These are phyloP conservation scores for Chromoteleia sp. DNA, from an alignment of 2,888 invertebrate genomes.

Conservation along the genomic window DNA sequence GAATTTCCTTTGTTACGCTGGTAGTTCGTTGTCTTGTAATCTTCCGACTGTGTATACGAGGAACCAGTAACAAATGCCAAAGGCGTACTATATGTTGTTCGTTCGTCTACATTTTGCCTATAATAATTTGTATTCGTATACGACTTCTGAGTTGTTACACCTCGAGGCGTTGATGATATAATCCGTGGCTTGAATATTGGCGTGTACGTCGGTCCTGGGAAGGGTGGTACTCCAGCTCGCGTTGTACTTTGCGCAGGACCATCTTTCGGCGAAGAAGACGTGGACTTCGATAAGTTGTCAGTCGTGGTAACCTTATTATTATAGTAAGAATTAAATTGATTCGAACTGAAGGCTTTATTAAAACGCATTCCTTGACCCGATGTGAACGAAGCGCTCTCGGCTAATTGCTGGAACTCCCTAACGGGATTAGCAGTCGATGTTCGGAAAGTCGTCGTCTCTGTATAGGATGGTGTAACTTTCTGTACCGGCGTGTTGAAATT, in stretches of 20 bases:
- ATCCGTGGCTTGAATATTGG: constrained; percentile 79
- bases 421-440: constrained; percentile 85
- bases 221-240: constrained; percentile 75
- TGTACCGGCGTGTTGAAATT: constrained; percentile 71
- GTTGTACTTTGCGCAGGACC: constrained; percentile 61
- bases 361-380: constrained; percentile 84
- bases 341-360: constrained; percentile 76
- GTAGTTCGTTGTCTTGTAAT: constrained; percentile 65
- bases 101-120: constrained; percentile 70
- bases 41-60: constrained; percentile 68
- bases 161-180: constrained; percentile 73
- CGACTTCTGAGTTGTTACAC: constrained; percentile 67
- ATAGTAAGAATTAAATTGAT: constrained; percentile 76
- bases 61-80: constrained; percentile 71
- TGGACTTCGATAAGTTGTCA: constrained; percentile 64
- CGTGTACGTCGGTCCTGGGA: constrained; percentile 78
- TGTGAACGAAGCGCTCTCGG: constrained; percentile 92
- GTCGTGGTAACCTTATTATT: constrained; percentile 68
- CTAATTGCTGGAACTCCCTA: constrained; percentile 89
- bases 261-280: constrained; percentile 32
- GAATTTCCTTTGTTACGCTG: constrained; percentile 50
- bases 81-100: constrained; percentile 71
- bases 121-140: constrained; percentile 73
- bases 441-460: constrained; percentile 82
- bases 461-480: constrained; percentile 79